A percentile compares a stretch with the other conserved stretches of the same genome.
Evolutionary conservation across 2,888 invertebrate species (phyloP).

Genomic region (Seira musarum): DNA sequence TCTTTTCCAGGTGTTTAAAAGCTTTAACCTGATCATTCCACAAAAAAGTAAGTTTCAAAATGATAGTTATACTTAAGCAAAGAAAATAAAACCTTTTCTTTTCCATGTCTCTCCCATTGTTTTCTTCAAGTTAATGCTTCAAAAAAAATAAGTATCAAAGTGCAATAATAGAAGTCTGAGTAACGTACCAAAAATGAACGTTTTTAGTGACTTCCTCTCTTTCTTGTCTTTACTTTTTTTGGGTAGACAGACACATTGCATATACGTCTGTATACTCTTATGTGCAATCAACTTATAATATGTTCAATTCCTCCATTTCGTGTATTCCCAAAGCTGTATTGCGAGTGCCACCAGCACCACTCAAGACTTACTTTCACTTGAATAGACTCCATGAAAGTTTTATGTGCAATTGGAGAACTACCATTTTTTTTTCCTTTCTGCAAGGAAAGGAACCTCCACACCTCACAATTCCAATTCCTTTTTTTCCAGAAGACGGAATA

Average conservation of each 20-base stretch:
- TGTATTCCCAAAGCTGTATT: not conserved
- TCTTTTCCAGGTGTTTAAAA: not conserved
- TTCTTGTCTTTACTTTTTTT: not conserved
- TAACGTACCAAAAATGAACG: not conserved
- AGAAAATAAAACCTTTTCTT: no score
- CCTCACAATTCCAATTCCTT: not conserved
- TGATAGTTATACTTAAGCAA: no score
- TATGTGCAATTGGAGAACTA: conserved; percentile 34
- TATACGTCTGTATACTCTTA: not conserved
- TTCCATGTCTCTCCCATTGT: no score
- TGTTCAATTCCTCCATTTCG: no score
- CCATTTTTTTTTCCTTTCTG: not conserved
- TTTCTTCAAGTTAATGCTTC: not conserved
- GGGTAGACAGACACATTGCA: not conserved
- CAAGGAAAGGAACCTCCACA: not conserved
- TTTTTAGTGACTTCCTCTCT: not conserved
- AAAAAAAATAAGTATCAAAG: no score
- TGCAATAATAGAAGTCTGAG: no score
- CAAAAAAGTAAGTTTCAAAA: not conserved
- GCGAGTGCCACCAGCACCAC: conserved; percentile 1
- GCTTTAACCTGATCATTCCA: not conserved
- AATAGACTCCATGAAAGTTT: conserved; percentile 36
- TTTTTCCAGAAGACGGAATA: conserved; percentile 6
- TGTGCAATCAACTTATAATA: no score
- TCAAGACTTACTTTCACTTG: conserved; percentile 6